Base-by-base conservation (phyloP, 2,888 invertebrate species). In the Leistus spinibarbis region DNA sequence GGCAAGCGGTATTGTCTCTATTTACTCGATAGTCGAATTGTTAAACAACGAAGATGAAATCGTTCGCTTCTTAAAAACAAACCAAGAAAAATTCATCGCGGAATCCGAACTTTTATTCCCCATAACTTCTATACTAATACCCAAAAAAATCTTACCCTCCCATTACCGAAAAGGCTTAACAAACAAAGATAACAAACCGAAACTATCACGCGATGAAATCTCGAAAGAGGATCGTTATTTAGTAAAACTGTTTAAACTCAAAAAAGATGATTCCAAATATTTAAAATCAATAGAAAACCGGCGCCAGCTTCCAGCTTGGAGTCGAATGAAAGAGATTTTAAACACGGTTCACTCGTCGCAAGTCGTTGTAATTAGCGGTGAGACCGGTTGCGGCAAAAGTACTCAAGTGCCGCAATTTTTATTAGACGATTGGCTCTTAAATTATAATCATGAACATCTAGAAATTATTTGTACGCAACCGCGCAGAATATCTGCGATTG, bases 321-420 rank as follows among this genome's bases (percentile, higher is more conserved):
- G 87, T 17, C 90, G 91, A 82, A 90, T 89, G 85, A 87, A 89
- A 54, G 90, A 91, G 76, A 93, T 95, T 79, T 84, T 95, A 76
- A 87, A 89, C 77, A 86, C 89, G 0, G 88, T 95, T 54, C 86
- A 88, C 53, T 87, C 88, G 70, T 90, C 91, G 71, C 91, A 90
- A 85, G 89, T 92, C 3, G 86, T 91, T 17, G 93, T 95, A 0
- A 92, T 95, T 79, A 93, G 93, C 63, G 95, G 95, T 1, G 94
- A 94, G 83, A 95, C 95, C 0, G 95, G 95, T 0, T 95, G 94
- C 80, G 95, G 94, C 66, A 95, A 95, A 84, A 93, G 92, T 82
- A 93, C 93, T 0, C 93, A 97, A 90, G 92, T 98, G n/a, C 97
- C 97, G 0, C 98, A 98, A 85, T 97, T 94, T 85, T 91, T 98